Conservation (phyloP, 2,888 invertebrate species). For the Troides oblongomaculatus region DNA sequence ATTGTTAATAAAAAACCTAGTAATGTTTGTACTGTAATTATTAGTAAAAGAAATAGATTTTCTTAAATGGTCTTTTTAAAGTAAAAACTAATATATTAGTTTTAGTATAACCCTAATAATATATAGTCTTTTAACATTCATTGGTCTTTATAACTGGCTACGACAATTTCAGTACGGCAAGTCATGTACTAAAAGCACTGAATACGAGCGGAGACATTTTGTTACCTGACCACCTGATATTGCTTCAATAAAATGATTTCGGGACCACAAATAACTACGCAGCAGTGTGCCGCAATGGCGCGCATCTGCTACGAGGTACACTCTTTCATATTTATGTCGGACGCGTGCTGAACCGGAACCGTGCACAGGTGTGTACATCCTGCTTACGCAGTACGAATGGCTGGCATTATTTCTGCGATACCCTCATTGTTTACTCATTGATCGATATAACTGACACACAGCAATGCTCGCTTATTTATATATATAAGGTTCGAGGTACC, state of each 20-base stretch:
- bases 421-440: neutral
- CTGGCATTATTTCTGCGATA: constrained; percentile 6
- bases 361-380: constrained; percentile 16
- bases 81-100: too few relatives aligned
- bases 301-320: constrained; percentile 23
- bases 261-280: constrained; percentile 13
- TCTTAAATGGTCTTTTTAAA: too few relatives aligned
- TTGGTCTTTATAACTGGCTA: too few relatives aligned
- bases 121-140: too few relatives aligned
- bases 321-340: constrained; percentile 22
- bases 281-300: constrained; percentile 17
- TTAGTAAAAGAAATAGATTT: too few relatives aligned
- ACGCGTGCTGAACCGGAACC: constrained; percentile 5
- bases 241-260: constrained; percentile 16
- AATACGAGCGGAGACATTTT: neutral
- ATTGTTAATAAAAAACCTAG: too few relatives aligned
- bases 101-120: too few relatives aligned
- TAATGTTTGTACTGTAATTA: too few relatives aligned
- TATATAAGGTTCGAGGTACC: too few relatives aligned
- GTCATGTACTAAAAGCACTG: neutral
- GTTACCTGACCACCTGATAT: neutral
- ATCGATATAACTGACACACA: too few relatives aligned
- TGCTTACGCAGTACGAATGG: constrained; percentile 10
- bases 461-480: too few relatives aligned
- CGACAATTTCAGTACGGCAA: too few relatives aligned